Base-by-base conservation (phyloP, 2,797 vertebrate species). In the Coregonus suidteri region DNA sequence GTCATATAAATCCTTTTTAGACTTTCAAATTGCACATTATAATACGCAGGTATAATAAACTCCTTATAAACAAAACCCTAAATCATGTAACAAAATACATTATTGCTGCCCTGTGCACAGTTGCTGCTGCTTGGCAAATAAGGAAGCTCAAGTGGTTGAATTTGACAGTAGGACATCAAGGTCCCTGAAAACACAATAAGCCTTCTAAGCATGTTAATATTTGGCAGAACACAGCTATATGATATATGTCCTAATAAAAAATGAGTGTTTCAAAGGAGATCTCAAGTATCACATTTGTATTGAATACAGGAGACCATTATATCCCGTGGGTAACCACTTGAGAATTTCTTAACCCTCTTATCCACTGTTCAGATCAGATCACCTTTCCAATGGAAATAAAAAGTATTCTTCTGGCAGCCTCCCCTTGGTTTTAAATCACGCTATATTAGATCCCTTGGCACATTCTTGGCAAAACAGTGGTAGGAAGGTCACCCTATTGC, bases 171-270 rank as follows among this genome's bases (percentile, higher is more conserved):
- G 13, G 65, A 81, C 86, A 89, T 91, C 88, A 91, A 90, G 92
- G 81, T 75, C 75, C 82, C 84, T 82, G 79, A 91, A 89, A 92
- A 91, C 85, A 93, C 92, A 94, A 93, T 91, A 91, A 92, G 86
- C 91, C 90, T 88, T 87, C 75, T 70, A 85, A 88, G 90, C 82
- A 85, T 92, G 78, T 79, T 83, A 14, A 88, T 73, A 85, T 91
- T 90, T 91, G 87, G 75, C 83, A 67, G 74, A 85, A 79, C 73
- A 89, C 84, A 87, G 86, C 77, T 74, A 90, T 92, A 93, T 93
- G 90, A 90, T 68, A 91, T 91, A 90, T 90, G 87, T 86, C 92
- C 89, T 91, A 90, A 90, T 92, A 92, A 90, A 91, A 91, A 74
- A 82, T 76, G 86, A 90, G 88, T 75, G 85, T 89, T 87, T 90